Evolutionary conservation across 2,113 vertebrate species (phyloP).

Genomic region (Heterocephalus glaber): DNA sequence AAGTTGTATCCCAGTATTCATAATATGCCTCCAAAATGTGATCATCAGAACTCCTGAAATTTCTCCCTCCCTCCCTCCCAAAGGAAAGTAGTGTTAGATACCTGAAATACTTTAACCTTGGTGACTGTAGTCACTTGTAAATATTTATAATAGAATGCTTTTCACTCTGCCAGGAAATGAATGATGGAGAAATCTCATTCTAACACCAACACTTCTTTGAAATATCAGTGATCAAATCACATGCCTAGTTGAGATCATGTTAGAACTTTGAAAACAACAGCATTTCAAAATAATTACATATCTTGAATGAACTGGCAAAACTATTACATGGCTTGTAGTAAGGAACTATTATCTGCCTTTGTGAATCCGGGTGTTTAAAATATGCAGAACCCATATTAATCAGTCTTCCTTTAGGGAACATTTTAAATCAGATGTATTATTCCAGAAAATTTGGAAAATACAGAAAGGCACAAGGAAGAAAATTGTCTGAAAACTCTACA

Average conservation of each 20-base stretch:
- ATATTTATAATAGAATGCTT: background rate
- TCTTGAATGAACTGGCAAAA: background rate
- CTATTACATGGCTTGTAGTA: background rate
- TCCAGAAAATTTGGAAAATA: slow-evolving; percentile 19
- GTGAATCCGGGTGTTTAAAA: background rate
- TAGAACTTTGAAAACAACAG: background rate
- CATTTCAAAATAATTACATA: background rate
- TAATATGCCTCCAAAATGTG: background rate
- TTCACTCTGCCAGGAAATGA: background rate
- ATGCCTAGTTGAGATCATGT: background rate
- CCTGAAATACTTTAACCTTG: background rate
- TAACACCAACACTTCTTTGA: background rate
- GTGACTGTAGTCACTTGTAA: background rate
- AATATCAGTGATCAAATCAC: slow-evolving; percentile 28
- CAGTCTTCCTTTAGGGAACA: background rate
- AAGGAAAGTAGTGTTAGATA: background rate
- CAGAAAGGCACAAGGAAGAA: background rate
- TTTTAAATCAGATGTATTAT: background rate
- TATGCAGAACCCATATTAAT: background rate
- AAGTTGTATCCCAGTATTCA: background rate
- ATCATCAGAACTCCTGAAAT: background rate
- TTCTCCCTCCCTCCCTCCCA: background rate
- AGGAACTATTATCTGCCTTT: background rate
- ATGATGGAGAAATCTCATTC: background rate
- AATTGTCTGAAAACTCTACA: background rate